Evolutionary conservation across 2,888 invertebrate genomes (phyloP), one percentile per base, ranked within the genome.

Genomic region (Drosophila mulleri): DNA sequence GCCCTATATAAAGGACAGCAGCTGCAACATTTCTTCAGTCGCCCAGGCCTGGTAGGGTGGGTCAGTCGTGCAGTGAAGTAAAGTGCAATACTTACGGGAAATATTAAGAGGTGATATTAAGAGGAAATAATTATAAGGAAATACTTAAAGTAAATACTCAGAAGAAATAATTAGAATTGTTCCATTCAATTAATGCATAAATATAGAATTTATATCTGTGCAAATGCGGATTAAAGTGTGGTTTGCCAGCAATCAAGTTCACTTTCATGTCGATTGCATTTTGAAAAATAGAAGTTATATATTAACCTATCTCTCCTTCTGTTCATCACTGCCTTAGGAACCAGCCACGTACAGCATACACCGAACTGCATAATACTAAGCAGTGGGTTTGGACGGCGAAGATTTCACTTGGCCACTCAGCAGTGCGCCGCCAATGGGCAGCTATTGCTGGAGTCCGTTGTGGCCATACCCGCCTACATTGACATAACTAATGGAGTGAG

Each of bases 401-500:
- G 63, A 23, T 80, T 86, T 41, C 86, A 85, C 45, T 37, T 86
- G 53, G 77, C 82, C 48, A 89, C 85, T n/a, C 42, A 57, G 16
- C 69, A 74, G 6, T 70, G 78, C 23, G 37, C 71, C 7, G 53
- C 72, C 12, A 69, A 35, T 50, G 56, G 72, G 4, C 75, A 67
- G 14, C 29, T 78, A 1, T 12, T 70, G 47, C 20, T 81, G 16
- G 72, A 82, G 42, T 77, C 78, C 3, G 48, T 78, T 5, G 41
- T 80, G 60, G 62, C 70, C 12, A 76, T 89, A 67, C 80, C 89
- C 35, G 69, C 85, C 9, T 87, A 89, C 47, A 89, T 87, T 66
- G 86, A 87, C 54, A 80, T 89, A 41, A 87, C 82, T 29, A 83
- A 83, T 75, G 80, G 83, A 44, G 68, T 83, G 41, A 71, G 72